Percentiles rank a stretch among this genome's conserved stretches.
phyloP scores from a whole-genome alignment of 2,888 invertebrate genomes.

The Panorpa germanica region DNA sequence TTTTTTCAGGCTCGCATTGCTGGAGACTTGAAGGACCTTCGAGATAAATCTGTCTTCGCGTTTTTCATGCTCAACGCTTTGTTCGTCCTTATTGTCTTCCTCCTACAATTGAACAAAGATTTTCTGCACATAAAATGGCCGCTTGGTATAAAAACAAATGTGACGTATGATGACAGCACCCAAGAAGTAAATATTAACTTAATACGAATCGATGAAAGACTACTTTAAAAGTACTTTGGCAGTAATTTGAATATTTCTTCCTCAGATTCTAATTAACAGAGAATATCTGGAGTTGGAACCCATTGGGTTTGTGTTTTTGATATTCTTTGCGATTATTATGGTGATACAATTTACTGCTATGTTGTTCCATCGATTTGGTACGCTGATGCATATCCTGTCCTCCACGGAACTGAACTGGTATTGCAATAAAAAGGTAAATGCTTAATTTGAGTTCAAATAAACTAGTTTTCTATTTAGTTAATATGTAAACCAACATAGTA shows the following conservation, averaged over 20 bases:
- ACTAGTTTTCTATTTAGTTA: slow-evolving; percentile 3
- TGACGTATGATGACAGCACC: slow-evolving; percentile 25
- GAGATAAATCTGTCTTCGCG: slow-evolving; percentile 46
- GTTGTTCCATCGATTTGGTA: slow-evolving; percentile 57
- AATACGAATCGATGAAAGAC: slow-evolving; percentile 17
- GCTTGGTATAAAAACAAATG: slow-evolving; percentile 32
- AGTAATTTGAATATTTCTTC: slow-evolving; percentile 16
- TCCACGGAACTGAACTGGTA: slow-evolving; percentile 37
- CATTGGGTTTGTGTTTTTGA: slow-evolving; percentile 53
- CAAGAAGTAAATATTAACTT: slow-evolving; percentile 26
- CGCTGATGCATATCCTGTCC: slow-evolving; percentile 53
- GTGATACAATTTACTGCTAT: slow-evolving; percentile 54
- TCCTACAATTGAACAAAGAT: slow-evolving; percentile 54
- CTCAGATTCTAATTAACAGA: slow-evolving; percentile 30
- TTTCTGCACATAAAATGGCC: slow-evolving; percentile 50
- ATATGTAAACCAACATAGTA: too few species aligned
- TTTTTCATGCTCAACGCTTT: slow-evolving; percentile 62
- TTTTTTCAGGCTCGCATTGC: slow-evolving; percentile 23
- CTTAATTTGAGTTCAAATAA: neutral
- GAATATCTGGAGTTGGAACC: slow-evolving; percentile 48
- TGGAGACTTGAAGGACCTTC: slow-evolving; percentile 33
- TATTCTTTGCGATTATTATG: slow-evolving; percentile 49
- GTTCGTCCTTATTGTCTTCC: slow-evolving; percentile 53
- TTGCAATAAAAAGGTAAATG: slow-evolving; percentile 16
- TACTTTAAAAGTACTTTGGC: slow-evolving; percentile 17